A percentile compares a stretch with the other conserved stretches of the same genome.
Conservation (phyloP, 2,888 invertebrate species). For the Aporophyla lueneburgensis region DNA sequence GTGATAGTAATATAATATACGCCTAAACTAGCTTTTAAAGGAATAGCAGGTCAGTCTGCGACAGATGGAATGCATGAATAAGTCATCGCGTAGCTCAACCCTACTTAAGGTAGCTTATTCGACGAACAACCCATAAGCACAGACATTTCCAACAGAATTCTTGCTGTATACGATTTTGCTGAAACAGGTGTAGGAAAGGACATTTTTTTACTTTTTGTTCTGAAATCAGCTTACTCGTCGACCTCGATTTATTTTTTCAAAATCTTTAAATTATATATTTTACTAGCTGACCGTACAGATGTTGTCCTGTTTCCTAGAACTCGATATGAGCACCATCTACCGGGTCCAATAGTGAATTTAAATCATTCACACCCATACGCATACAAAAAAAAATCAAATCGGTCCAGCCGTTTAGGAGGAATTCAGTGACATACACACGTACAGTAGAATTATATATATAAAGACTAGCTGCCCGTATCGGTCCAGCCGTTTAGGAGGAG, state of each 20-base stretch:
- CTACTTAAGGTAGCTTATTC: slow-evolving; percentile 35
- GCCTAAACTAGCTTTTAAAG: slow-evolving; percentile 36
- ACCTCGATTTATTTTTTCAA: neutral
- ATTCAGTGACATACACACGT: too few species aligned
- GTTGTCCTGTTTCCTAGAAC: too few species aligned
- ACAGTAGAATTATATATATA: too few species aligned
- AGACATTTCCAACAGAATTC: slow-evolving; percentile 6
- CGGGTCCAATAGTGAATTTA: too few species aligned
- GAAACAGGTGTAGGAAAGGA: neutral
- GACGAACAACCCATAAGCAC: slow-evolving; percentile 12
- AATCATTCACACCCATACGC: too few species aligned
- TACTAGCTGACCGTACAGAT: too few species aligned
- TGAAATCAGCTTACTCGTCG: neutral
- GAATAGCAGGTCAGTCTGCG: slow-evolving; percentile 34
- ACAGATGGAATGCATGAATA: slow-evolving; percentile 47
- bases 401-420: too few species aligned
- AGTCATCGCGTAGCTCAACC: slow-evolving; percentile 36
- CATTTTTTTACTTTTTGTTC: too few species aligned
- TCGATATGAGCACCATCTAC: too few species aligned
- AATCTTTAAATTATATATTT: neutral
- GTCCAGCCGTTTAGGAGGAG: too few species aligned
- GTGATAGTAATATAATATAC: slow-evolving; percentile 31
- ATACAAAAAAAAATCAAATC: too few species aligned
- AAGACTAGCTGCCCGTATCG: too few species aligned
- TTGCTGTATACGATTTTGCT: neutral